A percentile compares a stretch with the other conserved stretches of the same genome.
phyloP scores from a whole-genome alignment of 2,888 invertebrate species.

The Pandemis corylana region DNA sequence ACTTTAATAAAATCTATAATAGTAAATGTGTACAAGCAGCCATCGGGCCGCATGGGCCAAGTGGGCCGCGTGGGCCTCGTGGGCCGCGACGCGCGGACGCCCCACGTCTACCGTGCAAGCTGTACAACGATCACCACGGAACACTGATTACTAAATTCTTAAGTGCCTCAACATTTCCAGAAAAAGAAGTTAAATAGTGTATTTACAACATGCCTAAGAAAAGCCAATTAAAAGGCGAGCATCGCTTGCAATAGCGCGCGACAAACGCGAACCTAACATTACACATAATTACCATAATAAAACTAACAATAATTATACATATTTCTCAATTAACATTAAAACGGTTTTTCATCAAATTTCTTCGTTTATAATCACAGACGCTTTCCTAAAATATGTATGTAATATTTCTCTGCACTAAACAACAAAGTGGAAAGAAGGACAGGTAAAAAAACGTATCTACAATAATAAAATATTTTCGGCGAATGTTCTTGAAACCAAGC shows the following conservation, averaged over 20 bases:
- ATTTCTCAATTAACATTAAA: slow-evolving; percentile 74
- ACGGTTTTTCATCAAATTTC: slow-evolving; percentile 79
- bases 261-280: slow-evolving; percentile 47
- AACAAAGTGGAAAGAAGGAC: slow-evolving; percentile 74
- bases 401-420: slow-evolving; percentile 70
- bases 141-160: slow-evolving; percentile 48
- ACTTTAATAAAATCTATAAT: slow-evolving; percentile 72
- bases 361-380: slow-evolving; percentile 84
- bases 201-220: slow-evolving; percentile 55
- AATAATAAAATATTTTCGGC: slow-evolving; percentile 31
- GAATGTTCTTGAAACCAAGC: slow-evolving; percentile 34
- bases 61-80: slow-evolving; percentile 32
- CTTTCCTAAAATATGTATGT: slow-evolving; percentile 83
- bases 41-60: slow-evolving; percentile 42
- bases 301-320: slow-evolving; percentile 72
- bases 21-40: slow-evolving; percentile 56
- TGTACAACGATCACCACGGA: slow-evolving; percentile 47
- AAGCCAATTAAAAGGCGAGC: slow-evolving; percentile 53
- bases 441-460: slow-evolving; percentile 57
- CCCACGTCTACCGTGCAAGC: neutral
- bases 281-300: slow-evolving; percentile 54
- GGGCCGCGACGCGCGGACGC: neutral
- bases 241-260: slow-evolving; percentile 47
- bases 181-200: slow-evolving; percentile 55
- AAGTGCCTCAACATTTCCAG: slow-evolving; percentile 57